These are phyloP conservation scores for Yponomeuta plumbellus DNA, from an alignment of 2,888 invertebrate species.

Conservation along the genomic window DNA sequence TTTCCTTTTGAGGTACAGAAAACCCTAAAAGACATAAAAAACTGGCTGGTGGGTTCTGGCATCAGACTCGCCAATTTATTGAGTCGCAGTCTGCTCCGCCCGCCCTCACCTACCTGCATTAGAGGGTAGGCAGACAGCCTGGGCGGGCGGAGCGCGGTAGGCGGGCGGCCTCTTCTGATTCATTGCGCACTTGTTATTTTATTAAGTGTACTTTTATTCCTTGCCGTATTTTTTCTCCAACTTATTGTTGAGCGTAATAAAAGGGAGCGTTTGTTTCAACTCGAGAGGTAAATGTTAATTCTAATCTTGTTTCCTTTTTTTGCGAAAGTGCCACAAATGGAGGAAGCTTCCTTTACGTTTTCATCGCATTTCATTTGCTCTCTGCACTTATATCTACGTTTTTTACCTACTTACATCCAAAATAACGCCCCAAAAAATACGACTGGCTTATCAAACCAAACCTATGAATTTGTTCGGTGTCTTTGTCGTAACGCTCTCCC, in stretches of 20 bases:
- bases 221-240: conserved; percentile 18
- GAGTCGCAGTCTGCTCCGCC: not conserved
- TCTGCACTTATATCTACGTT: no score
- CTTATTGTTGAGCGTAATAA: conserved; percentile 10
- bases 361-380: no score
- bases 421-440: no score
- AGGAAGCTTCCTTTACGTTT: no score
- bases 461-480: no score
- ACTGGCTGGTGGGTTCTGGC: no score
- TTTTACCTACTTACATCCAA: no score
- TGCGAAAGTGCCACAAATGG: no score
- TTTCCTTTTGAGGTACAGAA: no score
- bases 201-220: conserved; percentile 15
- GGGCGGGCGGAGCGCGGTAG: conserved; percentile 14
- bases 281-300: not conserved
- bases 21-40: no score
- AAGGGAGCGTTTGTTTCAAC: conserved; percentile 6
- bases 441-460: no score
- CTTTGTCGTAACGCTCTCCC: no score
- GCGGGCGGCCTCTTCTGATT: conserved; percentile 17
- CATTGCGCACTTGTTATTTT: conserved; percentile 18
- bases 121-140: conserved; percentile 16
- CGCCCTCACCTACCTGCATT: not conserved
- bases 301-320: not conserved
- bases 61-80: not conserved